These are phyloP conservation scores for Nephila pilipes DNA, from an alignment of 1,140 invertebrate species.

Conservation along the genomic window DNA sequence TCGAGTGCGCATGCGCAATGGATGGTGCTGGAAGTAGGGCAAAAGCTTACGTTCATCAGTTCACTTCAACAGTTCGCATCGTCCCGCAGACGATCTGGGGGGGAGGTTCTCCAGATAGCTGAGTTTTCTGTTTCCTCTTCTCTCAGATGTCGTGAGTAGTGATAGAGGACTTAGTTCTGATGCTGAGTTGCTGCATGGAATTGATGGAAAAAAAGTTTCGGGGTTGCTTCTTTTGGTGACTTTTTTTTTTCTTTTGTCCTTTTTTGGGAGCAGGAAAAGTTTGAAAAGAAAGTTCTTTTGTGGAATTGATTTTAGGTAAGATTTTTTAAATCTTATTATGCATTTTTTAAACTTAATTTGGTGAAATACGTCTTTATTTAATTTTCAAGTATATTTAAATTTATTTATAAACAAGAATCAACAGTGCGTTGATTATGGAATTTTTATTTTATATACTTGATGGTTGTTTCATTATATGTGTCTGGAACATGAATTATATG, in stretches of 20 bases:
- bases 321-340: neutral
- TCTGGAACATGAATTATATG: no score
- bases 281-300: neutral
- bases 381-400: no score
- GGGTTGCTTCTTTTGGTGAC: neutral
- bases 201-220: neutral
- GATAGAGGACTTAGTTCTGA: neutral
- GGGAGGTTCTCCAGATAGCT: constrained; percentile 14
- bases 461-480: no score
- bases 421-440: no score
- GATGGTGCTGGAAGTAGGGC: constrained; percentile 61
- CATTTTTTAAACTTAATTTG: no score
- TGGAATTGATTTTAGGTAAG: neutral
- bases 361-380: no score
- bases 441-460: no score
- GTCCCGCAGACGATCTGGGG: constrained; percentile 49
- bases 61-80: constrained; percentile 58
- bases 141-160: constrained; percentile 7
- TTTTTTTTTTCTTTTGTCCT: neutral
- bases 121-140: neutral
- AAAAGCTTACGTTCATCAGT: constrained; percentile 53
- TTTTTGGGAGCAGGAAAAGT: neutral
- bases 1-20: constrained; percentile 47
- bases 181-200: neutral
- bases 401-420: no score